Evolutionary conservation across 2,113 vertebrate species (phyloP).

Genomic region (Colistium nudipinnis): DNA sequence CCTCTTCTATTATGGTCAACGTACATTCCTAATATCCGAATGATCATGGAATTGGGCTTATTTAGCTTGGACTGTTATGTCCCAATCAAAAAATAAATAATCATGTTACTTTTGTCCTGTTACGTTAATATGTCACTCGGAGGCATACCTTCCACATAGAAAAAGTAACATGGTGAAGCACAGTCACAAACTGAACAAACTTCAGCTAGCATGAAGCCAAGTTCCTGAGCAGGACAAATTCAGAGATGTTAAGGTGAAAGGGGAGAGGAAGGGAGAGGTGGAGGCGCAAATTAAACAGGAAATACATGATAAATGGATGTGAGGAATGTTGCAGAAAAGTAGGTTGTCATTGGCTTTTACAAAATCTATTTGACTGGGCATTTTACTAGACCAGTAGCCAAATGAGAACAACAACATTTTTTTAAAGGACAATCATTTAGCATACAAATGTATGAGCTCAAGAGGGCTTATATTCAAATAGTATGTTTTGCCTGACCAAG

Average conservation of each 20-base stretch:
- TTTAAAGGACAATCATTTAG: background rate
- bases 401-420: background rate
- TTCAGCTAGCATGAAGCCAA: background rate
- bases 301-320: conserved; percentile 44
- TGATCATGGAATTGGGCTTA: background rate
- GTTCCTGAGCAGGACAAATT: conserved; percentile 18
- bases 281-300: conserved; percentile 32
- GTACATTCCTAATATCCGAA: background rate
- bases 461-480: no score
- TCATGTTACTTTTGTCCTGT: background rate
- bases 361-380: background rate
- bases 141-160: no score
- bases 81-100: no score
- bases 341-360: no score
- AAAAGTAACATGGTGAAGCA: no score
- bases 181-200: background rate
- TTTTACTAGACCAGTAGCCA: background rate
- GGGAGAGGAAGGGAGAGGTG: conserved; percentile 50
- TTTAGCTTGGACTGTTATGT: background rate
- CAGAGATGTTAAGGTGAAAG: conserved; percentile 37
- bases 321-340: conserved; percentile 35
- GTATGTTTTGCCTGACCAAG: no score
- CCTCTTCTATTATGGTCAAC: background rate
- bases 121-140: no score
- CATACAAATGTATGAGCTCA: no score